A percentile compares a stretch with the other conserved stretches of the same genome.
Conservation (phyloP, 1,140 invertebrate species). For the Pygmarrhopalites habei region DNA sequence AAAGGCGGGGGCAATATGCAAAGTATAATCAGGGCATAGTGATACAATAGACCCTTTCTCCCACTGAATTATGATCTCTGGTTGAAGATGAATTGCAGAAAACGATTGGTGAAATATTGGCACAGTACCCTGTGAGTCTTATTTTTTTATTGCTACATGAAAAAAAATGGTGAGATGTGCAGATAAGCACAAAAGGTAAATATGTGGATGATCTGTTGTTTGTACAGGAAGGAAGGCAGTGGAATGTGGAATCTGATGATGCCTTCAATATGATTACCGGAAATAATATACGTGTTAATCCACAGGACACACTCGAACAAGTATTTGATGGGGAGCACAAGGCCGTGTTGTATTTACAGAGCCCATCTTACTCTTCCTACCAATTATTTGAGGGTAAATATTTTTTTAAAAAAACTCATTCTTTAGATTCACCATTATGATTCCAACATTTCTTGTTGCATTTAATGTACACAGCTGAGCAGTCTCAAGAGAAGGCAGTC, state of each 20-base stretch:
- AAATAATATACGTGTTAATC: background rate
- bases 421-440: background rate
- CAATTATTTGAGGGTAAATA: background rate
- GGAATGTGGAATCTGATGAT: background rate
- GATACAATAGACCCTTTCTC: too few species aligned
- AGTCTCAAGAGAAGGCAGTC: background rate
- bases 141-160: background rate
- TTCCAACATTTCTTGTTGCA: background rate
- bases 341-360: slow-evolving; percentile 6
- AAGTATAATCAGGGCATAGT: too few species aligned
- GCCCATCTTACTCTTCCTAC: background rate
- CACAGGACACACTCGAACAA: background rate
- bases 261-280: background rate
- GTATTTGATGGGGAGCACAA: background rate
- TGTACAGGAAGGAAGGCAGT: background rate
- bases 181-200: too few species aligned
- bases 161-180: too few species aligned
- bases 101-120: background rate
- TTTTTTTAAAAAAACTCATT: background rate
- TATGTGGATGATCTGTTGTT: background rate
- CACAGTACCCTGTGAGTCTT: slow-evolving; percentile 1
- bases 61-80: too few species aligned
- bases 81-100: slow-evolving; percentile 3
- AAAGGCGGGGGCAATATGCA: too few species aligned
- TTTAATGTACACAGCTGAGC: background rate